A percentile compares a stretch with the other conserved stretches of the same genome.
These are phyloP conservation scores for Argyresthia goedartella DNA, from an alignment of 2,888 invertebrate genomes.

Conservation along the genomic window DNA sequence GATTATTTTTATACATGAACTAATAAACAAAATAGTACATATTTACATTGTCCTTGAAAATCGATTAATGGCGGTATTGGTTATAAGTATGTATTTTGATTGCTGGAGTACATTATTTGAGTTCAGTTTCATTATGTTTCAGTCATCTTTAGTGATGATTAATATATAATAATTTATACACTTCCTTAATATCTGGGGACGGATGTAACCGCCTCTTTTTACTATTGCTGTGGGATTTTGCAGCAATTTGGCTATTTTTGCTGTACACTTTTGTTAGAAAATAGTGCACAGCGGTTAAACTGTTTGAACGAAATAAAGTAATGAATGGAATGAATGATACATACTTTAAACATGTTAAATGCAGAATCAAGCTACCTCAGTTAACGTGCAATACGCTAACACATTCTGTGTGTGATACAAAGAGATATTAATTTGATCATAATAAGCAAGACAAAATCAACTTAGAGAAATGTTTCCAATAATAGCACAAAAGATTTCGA, in stretches of 20 bases:
- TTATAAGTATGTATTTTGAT: background rate
- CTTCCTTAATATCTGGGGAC: slow-evolving; percentile 50
- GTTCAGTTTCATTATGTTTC: background rate
- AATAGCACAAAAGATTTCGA: too few species aligned
- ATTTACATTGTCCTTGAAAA: slow-evolving; percentile 33
- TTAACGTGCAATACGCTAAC: slow-evolving; percentile 27
- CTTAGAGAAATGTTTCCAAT: too few species aligned
- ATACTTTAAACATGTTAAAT: slow-evolving; percentile 26
- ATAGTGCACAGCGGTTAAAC: too few species aligned
- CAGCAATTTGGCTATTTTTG: too few species aligned
- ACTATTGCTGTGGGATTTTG: too few species aligned
- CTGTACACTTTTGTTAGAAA: too few species aligned
- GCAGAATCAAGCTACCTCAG: slow-evolving; percentile 23
- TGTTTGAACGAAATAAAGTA: too few species aligned
- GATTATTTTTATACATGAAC: slow-evolving; percentile 47
- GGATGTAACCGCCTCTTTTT: slow-evolving; percentile 34
- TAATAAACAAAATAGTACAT: slow-evolving; percentile 36
- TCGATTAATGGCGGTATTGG: slow-evolving; percentile 6
- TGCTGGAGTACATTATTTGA: background rate
- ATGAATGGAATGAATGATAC: too few species aligned
- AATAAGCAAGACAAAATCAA: too few species aligned
- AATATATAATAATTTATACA: too few species aligned
- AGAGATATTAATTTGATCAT: too few species aligned
- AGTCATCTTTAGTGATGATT: background rate
- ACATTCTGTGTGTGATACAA: too few species aligned